Base-by-base conservation (phyloP, 2,113 vertebrate species). In the Dasyprocta punctata region DNA sequence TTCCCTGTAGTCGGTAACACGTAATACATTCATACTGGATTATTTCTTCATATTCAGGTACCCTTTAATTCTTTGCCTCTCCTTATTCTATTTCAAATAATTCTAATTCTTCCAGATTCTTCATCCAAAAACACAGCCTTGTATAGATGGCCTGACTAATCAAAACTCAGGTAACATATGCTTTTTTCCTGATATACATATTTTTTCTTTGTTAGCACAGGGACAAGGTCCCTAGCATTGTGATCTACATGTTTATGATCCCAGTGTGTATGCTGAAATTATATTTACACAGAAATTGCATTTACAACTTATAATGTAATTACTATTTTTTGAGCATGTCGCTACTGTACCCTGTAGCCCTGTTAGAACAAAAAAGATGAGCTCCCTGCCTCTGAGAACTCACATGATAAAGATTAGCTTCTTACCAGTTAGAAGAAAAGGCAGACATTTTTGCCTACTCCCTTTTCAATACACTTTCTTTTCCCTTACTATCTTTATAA, bases 141-240 rank as follows among this genome's bases (percentile, higher is more conserved):
- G 33, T 61, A 47, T 13, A 82, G 10, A 52, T 54, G 69, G 71
- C 7, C 41, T 94, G 36, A 61, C 26, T 82, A n/a, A 87, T 60
- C 78, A 56, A 82, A 87, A 69, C n/a, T 85, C 56, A 13, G 19
- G 67, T 73, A 96, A 92, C 22, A 12, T 2, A 38, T 20, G 61
- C 20, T 84, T 63, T 71, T 95, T 71, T 30, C 80, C 30, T 58
- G n/a, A 52, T 24, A 58, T 11, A 26, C 8, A 20, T 87, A 26
- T 92, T 96, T 75, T 93, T 78, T 28, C 65, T 56, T 92, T 44
- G 41, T 71, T 90, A 71, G 86, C 20, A 52, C 24, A 90, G 86
- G 56, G 24, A 17, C 52, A 86, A 69, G n/a, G 58, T 81, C 30
- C 28, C 54, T 3, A 33, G 47, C 13, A 44, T 38, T n/a, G 36